Conservation (phyloP, 2,113 vertebrate species). For the Pygoscelis antarcticus region DNA sequence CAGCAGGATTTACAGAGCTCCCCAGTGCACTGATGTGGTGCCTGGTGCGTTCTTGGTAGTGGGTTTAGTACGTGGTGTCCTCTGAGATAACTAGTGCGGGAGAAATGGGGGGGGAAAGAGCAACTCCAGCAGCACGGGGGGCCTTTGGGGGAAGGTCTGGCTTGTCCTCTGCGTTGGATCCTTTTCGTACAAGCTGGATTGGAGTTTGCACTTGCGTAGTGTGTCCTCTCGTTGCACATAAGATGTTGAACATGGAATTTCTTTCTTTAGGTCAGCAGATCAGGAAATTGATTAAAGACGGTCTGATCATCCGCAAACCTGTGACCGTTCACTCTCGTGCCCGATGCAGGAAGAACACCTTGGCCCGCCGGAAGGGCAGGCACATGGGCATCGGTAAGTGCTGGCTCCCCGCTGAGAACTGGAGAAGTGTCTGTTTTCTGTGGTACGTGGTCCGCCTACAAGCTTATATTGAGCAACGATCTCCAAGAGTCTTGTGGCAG, state of each 20-base stretch:
- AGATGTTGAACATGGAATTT: accelerated
- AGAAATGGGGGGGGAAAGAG: accelerated
- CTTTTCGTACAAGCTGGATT: accelerated
- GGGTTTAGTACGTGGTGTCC: accelerated
- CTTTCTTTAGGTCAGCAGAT: conserved; percentile 88
- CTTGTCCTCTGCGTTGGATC: accelerated
- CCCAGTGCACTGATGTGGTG: accelerated
- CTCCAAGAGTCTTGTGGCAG: background rate
- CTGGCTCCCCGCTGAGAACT: background rate
- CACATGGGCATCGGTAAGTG: conserved; percentile 93
- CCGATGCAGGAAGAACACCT: conserved; percentile 94
- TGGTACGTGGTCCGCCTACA: accelerated
- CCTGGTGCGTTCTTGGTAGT: accelerated
- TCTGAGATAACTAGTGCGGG: accelerated
- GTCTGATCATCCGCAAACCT: conserved; percentile 95
- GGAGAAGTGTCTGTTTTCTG: accelerated
- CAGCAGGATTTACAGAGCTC: accelerated
- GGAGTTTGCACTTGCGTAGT: accelerated
- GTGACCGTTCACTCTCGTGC: conserved; percentile 96
- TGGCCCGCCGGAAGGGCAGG: conserved; percentile 94
- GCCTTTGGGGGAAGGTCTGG: accelerated
- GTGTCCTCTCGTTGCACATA: accelerated
- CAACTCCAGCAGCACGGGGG: accelerated
- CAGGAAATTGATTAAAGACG: conserved; percentile 96
- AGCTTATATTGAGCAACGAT: accelerated